Evolutionary conservation across 2,113 vertebrate species (phyloP), one percentile per base, ranked within the genome.

Genomic region (Bombycilla garrulus): DNA sequence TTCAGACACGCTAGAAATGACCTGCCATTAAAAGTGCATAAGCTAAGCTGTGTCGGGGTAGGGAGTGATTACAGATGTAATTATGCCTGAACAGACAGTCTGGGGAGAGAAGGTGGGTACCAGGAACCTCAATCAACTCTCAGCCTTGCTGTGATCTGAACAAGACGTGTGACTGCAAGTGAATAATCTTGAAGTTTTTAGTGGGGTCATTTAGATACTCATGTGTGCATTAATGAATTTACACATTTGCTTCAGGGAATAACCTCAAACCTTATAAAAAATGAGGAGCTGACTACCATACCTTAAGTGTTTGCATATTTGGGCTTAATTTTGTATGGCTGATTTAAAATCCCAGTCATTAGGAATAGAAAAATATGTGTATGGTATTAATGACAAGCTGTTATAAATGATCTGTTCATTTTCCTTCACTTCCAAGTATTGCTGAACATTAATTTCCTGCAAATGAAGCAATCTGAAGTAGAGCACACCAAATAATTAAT

Each of bases 351-450:
- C 66, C 15, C 42, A 64, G 47, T 73, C 54, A 54, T 61, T 65
- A 73, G 44, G 42, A 95, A 67, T 2, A 78, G 47, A 96, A 87
- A 78, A 76, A 57, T 70, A 81, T 3, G 3, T 40, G 17, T 31
- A 54, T 61, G 58, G 45, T 80, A 88, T 72, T 74, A 88, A 74
- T 70, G 80, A 54, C 60, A 86, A 77, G 31, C 24, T 86, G 89
- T 81, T n/a, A 53, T 40, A 74, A 87, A 86, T n/a, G 28, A 90
- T 67, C 60, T 92, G 69, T 90, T 96, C 13, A 0, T 93, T 84
- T 94, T 81, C 61, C 82, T 92, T 94, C 79, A 81, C 66, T 97
- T 90, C 88, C 72, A 92, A 92, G 83, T 84, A 71, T 93, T 74
- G 66, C 47, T 79, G 87, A 95, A 77, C 33, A 64, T 88, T 81